A percentile compares a stretch with the other conserved stretches of the same genome.
Evolutionary conservation across 1,140 invertebrate species (phyloP).

Genomic region (Drosophila kikkawai): DNA sequence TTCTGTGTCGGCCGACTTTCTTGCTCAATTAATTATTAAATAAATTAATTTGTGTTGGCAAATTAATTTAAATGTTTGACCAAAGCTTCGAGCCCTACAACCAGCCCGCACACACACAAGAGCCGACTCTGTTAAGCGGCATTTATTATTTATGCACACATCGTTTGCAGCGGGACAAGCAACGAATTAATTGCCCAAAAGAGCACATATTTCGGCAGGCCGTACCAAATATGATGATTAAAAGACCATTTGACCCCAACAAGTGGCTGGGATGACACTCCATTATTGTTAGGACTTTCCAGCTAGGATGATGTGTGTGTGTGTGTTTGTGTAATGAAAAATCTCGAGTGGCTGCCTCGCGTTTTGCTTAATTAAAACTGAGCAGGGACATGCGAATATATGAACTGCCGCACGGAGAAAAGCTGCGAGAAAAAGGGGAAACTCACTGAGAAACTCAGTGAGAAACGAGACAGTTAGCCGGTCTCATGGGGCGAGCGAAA

Average conservation of each 20-base stretch:
- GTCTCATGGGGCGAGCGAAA: slow-evolving; percentile 49
- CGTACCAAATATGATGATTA: slow-evolving; percentile 57
- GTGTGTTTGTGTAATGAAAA: slow-evolving; percentile 64
- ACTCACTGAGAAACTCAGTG: slow-evolving; percentile 1
- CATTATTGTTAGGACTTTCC: slow-evolving; percentile 16
- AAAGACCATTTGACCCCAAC: slow-evolving; percentile 56
- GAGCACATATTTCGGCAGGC: slow-evolving; percentile 29
- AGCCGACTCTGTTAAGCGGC: slow-evolving; percentile 44
- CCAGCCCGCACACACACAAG: background rate
- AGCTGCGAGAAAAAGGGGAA: slow-evolving; percentile 1
- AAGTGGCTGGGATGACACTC: slow-evolving; percentile 13
- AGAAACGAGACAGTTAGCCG: slow-evolving; percentile 30
- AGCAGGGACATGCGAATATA: slow-evolving; percentile 50
- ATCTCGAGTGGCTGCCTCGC: slow-evolving; percentile 69
- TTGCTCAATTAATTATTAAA: slow-evolving; percentile 83
- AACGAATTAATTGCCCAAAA: slow-evolving; percentile 67
- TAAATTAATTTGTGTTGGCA: slow-evolving; percentile 80
- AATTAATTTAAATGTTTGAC: slow-evolving; percentile 81
- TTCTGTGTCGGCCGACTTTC: slow-evolving; percentile 70
- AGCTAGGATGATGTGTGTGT: background rate
- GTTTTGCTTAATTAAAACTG: slow-evolving; percentile 82
- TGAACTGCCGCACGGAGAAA: slow-evolving; percentile 32
- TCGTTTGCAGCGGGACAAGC: slow-evolving; percentile 51
- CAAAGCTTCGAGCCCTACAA: slow-evolving; percentile 43
- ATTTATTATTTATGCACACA: slow-evolving; percentile 76